A percentile compares a stretch with the other conserved stretches of the same genome.
These are phyloP conservation scores for Dendrolimus pini DNA, from an alignment of 2,888 invertebrate species.

Conservation along the genomic window DNA sequence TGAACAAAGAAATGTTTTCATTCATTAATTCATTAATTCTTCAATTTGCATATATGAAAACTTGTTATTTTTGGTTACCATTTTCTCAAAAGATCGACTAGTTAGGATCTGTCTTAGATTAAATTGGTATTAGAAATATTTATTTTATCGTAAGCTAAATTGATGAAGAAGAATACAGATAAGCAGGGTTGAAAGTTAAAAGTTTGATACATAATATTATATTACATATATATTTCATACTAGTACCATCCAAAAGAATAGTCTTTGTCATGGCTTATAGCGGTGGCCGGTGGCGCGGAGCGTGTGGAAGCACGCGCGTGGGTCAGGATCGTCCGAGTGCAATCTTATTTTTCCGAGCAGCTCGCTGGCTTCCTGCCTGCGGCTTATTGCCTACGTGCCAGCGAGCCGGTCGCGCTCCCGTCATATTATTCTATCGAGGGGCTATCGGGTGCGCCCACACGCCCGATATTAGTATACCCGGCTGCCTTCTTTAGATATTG, in stretches of 20 bases:
- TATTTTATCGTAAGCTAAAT: no score
- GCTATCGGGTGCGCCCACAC: constrained; percentile 66
- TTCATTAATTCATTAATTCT: no score
- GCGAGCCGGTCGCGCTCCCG: constrained; percentile 55
- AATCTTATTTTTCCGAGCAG: constrained; percentile 69
- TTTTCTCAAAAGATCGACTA: no score
- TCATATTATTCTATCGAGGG: constrained; percentile 74
- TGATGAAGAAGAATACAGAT: no score
- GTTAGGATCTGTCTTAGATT: no score
- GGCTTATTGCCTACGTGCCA: constrained; percentile 76
- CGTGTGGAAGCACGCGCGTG: constrained; percentile 46
- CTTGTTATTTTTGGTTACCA: no score
- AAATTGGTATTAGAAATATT: no score
- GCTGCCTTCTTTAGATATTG: constrained; percentile 69
- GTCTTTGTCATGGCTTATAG: constrained; percentile 10
- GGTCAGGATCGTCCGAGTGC: constrained; percentile 43
- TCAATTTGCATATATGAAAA: no score
- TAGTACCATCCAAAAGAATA: not conserved
- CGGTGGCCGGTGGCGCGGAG: constrained; percentile 16
- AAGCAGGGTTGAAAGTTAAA: no score
- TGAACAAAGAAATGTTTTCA: no score
- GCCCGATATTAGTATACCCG: constrained; percentile 67
- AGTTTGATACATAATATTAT: no score
- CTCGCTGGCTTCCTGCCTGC: constrained; percentile 59
- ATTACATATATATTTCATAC: no score